phyloP scores from a whole-genome alignment of 2,113 vertebrate genomes.

The Prolemur simus region DNA sequence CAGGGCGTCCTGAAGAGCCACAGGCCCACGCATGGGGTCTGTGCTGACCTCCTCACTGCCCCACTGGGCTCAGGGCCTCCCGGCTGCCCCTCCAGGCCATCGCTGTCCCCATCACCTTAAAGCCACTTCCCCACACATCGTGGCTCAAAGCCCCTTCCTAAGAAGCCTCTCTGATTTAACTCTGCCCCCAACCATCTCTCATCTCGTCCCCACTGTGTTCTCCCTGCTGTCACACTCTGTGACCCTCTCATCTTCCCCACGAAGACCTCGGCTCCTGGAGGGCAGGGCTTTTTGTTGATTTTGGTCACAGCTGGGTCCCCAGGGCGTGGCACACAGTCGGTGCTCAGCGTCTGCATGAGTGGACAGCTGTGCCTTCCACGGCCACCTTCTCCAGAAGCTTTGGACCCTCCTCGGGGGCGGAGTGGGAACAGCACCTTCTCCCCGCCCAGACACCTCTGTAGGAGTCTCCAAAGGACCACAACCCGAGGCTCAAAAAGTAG shows the following conservation, averaged over 20 bases:
- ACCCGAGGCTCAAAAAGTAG: neutral
- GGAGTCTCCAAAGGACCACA: too few species aligned
- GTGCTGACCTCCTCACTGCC: too few species aligned
- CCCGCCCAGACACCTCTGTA: too few species aligned
- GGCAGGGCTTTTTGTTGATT: neutral
- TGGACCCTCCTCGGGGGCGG: neutral
- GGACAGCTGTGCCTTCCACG: fast-evolving
- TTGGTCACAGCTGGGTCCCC: neutral
- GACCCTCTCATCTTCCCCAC: neutral
- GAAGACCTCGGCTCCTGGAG: neutral
- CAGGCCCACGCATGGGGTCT: neutral
- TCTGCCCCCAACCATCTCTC: too few species aligned
- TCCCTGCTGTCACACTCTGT: neutral
- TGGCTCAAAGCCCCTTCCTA: neutral
- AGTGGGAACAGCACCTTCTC: neutral
- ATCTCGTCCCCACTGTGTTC: fast-evolving
- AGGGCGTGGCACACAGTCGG: neutral
- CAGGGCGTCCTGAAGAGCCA: neutral
- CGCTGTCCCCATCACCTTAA: neutral
- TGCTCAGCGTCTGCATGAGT: neutral
- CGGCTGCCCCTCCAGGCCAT: neutral
- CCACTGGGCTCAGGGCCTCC: neutral
- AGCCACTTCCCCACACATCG: too few species aligned
- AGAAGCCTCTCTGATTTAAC: neutral
- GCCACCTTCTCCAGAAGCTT: neutral